These are phyloP conservation scores for Nerophis lumbriciformis DNA, from an alignment of 2,113 vertebrate genomes.

Conservation along the genomic window DNA sequence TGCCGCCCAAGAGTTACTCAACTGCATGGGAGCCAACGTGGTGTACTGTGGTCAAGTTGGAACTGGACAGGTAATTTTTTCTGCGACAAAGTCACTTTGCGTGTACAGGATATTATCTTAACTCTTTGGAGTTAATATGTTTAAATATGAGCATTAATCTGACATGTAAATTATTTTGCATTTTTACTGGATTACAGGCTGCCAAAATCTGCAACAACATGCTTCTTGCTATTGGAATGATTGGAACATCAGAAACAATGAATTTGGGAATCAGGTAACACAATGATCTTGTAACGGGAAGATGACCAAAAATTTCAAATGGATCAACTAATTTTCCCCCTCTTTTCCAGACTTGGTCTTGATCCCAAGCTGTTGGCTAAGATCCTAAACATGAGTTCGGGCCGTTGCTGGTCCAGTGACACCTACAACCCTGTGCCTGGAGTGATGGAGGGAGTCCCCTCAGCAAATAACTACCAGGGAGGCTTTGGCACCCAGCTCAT, in stretches of 20 bases:
- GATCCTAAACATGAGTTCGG: conserved; percentile 98
- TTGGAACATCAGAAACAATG: conserved; percentile 95
- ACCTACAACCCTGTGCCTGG: conserved; percentile 98
- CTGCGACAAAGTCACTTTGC: not conserved
- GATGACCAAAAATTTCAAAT: not conserved
- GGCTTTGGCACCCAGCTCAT: conserved; percentile 94
- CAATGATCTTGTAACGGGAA: not conserved
- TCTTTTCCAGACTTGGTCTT: conserved; percentile 88
- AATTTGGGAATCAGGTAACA: conserved; percentile 94
- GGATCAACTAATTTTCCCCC: conserved; percentile 28
- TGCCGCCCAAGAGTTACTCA: conserved; percentile 88
- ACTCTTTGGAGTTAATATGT: too few relatives aligned
- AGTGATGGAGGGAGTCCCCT: conserved; percentile 97
- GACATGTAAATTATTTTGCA: not conserved
- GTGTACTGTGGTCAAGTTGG: conserved; percentile 93
- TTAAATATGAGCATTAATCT: not conserved
- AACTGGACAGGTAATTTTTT: conserved; percentile 85
- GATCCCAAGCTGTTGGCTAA: conserved; percentile 94
- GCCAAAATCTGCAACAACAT: conserved; percentile 99
- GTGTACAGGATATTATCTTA: not conserved
- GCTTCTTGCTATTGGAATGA: conserved; percentile 96
- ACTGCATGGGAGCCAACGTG: conserved; percentile 93
- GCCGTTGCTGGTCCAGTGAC: conserved; percentile 98
- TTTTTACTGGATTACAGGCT: conserved; percentile 71
- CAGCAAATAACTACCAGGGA: conserved; percentile 96